Percentiles rank a stretch among this genome's conserved stretches.
Evolutionary conservation across 1,140 invertebrate species (phyloP).

Genomic region (Drosophila seguyi): DNA sequence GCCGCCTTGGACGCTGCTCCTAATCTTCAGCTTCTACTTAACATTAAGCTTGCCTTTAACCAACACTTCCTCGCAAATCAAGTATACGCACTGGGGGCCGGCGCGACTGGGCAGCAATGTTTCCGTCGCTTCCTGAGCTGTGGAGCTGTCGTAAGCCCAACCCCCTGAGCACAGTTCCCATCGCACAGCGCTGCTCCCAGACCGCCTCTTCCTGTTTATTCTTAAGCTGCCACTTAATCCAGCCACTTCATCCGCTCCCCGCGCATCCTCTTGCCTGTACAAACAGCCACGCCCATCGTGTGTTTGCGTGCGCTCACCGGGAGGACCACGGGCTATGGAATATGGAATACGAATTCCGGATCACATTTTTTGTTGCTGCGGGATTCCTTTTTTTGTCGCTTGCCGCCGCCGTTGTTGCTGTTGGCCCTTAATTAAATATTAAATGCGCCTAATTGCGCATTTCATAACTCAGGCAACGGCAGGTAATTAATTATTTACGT

Average conservation of each 20-base stretch:
- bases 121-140: constrained; percentile 47
- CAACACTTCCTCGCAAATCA: constrained; percentile 64
- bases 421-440: constrained; percentile 83
- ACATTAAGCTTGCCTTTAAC: constrained; percentile 62
- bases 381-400: constrained; percentile 30
- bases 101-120: constrained; percentile 47
- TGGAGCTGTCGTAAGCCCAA: constrained; percentile 14
- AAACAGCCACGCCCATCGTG: constrained; percentile 38
- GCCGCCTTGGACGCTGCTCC: constrained; percentile 15
- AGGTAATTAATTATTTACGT: constrained; percentile 82
- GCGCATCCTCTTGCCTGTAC: background rate
- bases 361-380: constrained; percentile 48
- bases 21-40: constrained; percentile 56
- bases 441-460: constrained; percentile 81
- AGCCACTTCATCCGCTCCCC: constrained; percentile 64
- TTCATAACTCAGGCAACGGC: constrained; percentile 80
- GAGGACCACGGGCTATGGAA: constrained; percentile 1
- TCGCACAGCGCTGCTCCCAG: constrained; percentile 23
- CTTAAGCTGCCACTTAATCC: constrained; percentile 81
- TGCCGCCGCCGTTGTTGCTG: constrained; percentile 23
- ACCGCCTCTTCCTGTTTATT: constrained; percentile 61
- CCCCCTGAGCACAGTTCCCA: constrained; percentile 9
- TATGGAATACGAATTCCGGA: constrained; percentile 6
- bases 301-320: constrained; percentile 56
- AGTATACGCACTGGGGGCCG: constrained; percentile 71